phyloP scores from a whole-genome alignment of 1,140 invertebrate species.

The Heliothis subflexa region DNA sequence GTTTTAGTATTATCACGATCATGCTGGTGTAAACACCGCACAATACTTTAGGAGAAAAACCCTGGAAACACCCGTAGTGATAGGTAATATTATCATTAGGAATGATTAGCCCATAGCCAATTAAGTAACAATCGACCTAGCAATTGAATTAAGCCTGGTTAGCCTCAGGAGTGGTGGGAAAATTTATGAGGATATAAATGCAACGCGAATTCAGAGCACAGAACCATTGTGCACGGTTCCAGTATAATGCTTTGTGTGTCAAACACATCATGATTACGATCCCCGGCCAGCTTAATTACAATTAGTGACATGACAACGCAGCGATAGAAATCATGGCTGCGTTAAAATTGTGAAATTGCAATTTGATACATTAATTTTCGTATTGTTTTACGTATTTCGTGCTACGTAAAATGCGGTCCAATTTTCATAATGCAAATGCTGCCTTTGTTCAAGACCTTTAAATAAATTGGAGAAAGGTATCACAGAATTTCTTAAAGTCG shows the following conservation, averaged over 20 bases:
- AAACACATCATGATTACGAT: background rate
- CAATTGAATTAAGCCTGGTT: conserved; percentile 17
- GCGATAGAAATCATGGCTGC: background rate
- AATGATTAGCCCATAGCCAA: conserved; percentile 11
- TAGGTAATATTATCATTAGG: conserved; percentile 10
- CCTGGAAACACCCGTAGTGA: conserved; percentile 13
- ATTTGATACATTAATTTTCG: background rate
- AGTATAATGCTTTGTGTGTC: conserved; percentile 9
- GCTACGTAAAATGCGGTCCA: too few species aligned
- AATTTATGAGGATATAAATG: conserved; percentile 5
- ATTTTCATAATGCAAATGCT: background rate
- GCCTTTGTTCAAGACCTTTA: background rate
- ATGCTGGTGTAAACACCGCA: too few species aligned
- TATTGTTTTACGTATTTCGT: too few species aligned
- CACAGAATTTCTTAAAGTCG: background rate
- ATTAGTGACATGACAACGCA: conserved; percentile 22
- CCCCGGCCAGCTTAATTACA: conserved; percentile 34
- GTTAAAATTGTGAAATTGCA: conserved; percentile 22
- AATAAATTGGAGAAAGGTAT: background rate
- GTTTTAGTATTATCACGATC: too few species aligned
- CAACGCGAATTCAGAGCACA: background rate
- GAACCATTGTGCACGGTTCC: conserved; percentile 22
- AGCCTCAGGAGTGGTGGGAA: conserved; percentile 20
- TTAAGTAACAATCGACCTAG: conserved; percentile 15
- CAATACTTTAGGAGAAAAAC: background rate